Base-by-base conservation (phyloP, 2,888 invertebrate genomes). In the Scaptomyza cyrtandrae region DNA sequence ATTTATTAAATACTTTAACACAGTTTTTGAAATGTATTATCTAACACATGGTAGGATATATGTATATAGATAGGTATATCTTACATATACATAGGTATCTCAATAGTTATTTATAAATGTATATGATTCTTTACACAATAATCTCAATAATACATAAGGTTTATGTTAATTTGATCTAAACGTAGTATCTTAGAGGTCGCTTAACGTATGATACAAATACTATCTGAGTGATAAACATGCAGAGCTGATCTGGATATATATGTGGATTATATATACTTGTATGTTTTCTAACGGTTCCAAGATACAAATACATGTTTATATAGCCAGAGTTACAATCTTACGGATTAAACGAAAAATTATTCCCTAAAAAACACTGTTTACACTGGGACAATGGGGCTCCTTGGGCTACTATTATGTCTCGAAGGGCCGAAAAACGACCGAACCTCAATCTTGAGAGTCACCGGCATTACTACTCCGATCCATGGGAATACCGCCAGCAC, bases 361-460 rank as follows among this genome's bases (percentile, higher is more conserved):
- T 73, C 63, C 73, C 73, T 73, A 60, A 70, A 48, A 33, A 71
- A 66, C 57, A 52, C 67, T 49, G 59, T 54, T 48, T 43, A 56
- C 55, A 53, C n/a, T 64, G 50, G 35, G 19, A 41, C 14, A 14
- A 46, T 14, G 48, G 33, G 52, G 14, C 54, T 53, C 9, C 6
- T 29, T 39, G 13, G 39, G 33, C 74, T 87, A 90, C 16, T 16
- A 41, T 63, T 19, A 6, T 62, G 75, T 50, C 75, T 86, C 90
- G 58, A 86, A 90, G 54, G 89, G 90, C 62, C 90, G 84, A 69
- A 90, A 89, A 75, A 90, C 84, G 73, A 59, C 73, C 68, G 60
- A 70, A 69, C 78, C 85, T 91, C 90, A 92, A 90, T 92, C 92
- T 77, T 92, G 92, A 27, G 92, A 92, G 67, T 92, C 92, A n/a